Base-by-base conservation (phyloP, 2,888 invertebrate genomes). In the Epinotia nisella region DNA sequence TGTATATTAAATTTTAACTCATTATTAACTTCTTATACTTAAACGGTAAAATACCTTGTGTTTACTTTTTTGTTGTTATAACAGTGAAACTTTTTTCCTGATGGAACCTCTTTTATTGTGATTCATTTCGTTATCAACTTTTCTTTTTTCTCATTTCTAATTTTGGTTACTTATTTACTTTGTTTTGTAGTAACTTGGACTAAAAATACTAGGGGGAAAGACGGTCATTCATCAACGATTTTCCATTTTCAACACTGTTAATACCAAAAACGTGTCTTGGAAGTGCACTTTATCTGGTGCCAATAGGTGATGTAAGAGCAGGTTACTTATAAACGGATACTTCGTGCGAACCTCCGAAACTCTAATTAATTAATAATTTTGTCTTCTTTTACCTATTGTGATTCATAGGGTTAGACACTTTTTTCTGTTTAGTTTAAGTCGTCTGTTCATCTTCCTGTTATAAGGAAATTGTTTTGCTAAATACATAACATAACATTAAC, bases 301-400 rank as follows among this genome's bases (percentile, higher is more conserved):
- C 7, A 7, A 15, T 21, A 45, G n/a, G 4, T n/a, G n/a, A n/a
- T 80, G 80, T 55, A 77, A 70, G 39, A 78, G 77, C 2, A n/a
- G 15, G 15, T 53, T 65, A 39, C 39, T 65, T 15, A 65, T 19
- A 9, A 55, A 2, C 15, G 10, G 51, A 65, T 65, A 39, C 11
- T 65, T 39, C 65, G 65, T 13, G 65, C 35, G n/a, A 11, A 39
- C 35, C 17, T 59, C 17, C 59, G 19, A 65, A 19, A 13, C 13
- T 64, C 1, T 56, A 29, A 60, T 5, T n/a, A 11, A 21, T 5
- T 17, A n/a, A n/a, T 15, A 3, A 5, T 49, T 49, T 49, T 7
- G 29, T 29, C 21, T 24, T 24, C 1, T 24, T 24, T 24, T 2
- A 24, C 21, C 21, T 24, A 24, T 24, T 24, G 21, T 24, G 21